Conservation (phyloP, 2,113 vertebrate species). For the Cryptomyrus ogoouensis region DNA sequence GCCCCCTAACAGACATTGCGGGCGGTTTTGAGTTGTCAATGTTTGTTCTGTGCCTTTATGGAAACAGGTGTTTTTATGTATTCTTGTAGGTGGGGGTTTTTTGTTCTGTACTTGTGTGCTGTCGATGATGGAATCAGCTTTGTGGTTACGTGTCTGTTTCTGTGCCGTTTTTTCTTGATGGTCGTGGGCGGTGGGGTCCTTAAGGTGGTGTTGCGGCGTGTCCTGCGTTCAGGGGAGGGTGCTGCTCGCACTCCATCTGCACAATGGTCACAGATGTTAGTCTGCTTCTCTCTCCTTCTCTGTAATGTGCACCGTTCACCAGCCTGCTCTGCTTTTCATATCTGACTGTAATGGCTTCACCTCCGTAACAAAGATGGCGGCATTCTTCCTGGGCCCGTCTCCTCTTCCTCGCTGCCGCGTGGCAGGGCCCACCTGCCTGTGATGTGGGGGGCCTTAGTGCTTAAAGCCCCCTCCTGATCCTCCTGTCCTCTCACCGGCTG, state of each 20-base stretch:
- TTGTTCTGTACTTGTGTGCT: neutral
- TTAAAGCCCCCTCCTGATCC: neutral
- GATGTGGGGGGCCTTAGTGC: neutral
- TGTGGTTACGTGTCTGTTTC: neutral
- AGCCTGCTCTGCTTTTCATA: neutral
- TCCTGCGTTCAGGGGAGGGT: no score
- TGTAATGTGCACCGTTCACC: neutral
- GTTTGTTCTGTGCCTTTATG: neutral
- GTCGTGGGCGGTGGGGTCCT: neutral
- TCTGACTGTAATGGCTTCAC: neutral
- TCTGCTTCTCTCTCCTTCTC: neutral
- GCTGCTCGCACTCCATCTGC: neutral
- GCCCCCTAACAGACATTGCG: neutral
- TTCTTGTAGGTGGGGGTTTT: neutral
- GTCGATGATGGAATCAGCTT: neutral
- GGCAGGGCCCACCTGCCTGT: neutral
- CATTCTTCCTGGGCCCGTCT: neutral
- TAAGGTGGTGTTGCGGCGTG: neutral
- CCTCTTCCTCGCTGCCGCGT: neutral
- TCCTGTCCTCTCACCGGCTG: neutral
- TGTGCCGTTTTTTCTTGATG: neutral
- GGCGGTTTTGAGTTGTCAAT: neutral
- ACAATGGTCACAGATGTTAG: neutral
- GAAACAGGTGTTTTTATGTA: neutral
- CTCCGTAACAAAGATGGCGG: neutral